Conservation (phyloP, 2,888 invertebrate genomes). For the Dynastes tityus region DNA sequence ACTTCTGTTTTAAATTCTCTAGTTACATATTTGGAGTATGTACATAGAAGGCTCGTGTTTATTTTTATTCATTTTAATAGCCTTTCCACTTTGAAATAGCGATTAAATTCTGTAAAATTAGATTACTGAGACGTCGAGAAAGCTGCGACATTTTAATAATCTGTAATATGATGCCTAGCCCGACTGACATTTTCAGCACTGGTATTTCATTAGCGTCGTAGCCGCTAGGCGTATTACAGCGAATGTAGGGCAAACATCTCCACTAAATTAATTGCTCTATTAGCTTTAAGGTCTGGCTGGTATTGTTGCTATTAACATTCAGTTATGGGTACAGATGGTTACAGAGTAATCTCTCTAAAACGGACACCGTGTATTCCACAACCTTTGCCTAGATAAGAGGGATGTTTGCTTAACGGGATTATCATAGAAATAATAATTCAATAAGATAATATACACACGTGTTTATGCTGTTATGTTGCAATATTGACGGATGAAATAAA, state of each 20-base stretch:
- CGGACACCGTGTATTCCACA: too few species aligned
- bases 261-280: constrained; percentile 1
- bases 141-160: constrained; percentile 6
- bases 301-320: background rate
- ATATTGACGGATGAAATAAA: too few species aligned
- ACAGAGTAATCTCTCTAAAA: too few species aligned
- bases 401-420: too few species aligned
- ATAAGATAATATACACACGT: too few species aligned
- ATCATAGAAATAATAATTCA: too few species aligned
- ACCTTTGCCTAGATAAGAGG: too few species aligned
- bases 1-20: background rate
- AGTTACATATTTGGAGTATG: too few species aligned
- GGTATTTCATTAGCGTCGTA: constrained; percentile 24
- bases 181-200: constrained; percentile 22
- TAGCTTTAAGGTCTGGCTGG: background rate
- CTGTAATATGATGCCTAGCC: background rate
- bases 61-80: background rate
- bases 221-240: background rate
- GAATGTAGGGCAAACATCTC: constrained; percentile 4
- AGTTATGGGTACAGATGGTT: background rate
- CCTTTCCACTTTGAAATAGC: background rate
- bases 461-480: too few species aligned
- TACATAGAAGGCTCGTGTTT: too few species aligned
- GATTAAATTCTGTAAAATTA: background rate
- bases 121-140: background rate